Base-by-base conservation (phyloP, 2,888 invertebrate species). In the Heliconius charithonia region DNA sequence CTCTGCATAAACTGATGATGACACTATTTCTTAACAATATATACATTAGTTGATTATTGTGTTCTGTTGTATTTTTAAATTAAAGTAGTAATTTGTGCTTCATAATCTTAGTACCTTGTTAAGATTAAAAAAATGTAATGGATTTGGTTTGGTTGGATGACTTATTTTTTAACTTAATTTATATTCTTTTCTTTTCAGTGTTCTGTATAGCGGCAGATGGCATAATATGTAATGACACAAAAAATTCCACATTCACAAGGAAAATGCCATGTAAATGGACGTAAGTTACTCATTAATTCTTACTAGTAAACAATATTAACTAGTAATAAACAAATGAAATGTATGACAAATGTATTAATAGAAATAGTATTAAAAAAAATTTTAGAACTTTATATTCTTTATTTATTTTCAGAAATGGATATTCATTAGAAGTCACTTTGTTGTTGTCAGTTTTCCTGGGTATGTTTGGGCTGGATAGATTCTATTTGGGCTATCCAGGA, bases 401-500 rank as follows among this genome's bases (percentile, higher is more conserved):
- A 77, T 75, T 81, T 25, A 16, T 81, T 89, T 87, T 65, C 93
- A 99, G 98, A 79, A 99, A 99, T 96, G 99, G 99, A 29, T 98
- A 99, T 89, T 97, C 97, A 4, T 97, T 98, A 88, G 98, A 99
- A 89, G 98, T 98, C 76, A 97, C 99, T 0, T 93, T 99, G 69
- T 92, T 99, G 59, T 95, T 99, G 7, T 99, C 99, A 0, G 97
- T 99, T 74, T 99, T 99, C 90, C 95, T 99, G 79, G 99, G 99
- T 45, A 99, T 99, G 98, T 98, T 99, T 94, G 99, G 99, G 27
- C 96, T 98, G 37, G 99, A 99, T 90, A 95, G 99, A 81, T 99
- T 99, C 92, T 99, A 99, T 89, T 95, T 99, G n/a, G 99, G 99
- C 45, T 99, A 99, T 91, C 99, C 98, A 76, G 99, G 98, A 1